These are phyloP conservation scores for Mylabris phalerata DNA, from an alignment of 1,140 invertebrate species.

Conservation along the genomic window DNA sequence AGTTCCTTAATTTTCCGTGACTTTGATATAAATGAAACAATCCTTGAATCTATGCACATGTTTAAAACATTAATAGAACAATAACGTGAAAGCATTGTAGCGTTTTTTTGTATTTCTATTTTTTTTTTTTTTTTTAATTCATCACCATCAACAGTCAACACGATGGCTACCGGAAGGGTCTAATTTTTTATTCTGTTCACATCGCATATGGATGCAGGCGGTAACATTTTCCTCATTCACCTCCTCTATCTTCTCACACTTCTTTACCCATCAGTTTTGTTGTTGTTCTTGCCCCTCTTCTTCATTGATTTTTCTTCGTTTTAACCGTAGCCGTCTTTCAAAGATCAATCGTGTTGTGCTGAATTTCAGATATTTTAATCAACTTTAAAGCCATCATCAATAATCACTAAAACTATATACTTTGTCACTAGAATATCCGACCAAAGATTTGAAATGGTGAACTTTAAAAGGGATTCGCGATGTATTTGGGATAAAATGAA, in stretches of 20 bases:
- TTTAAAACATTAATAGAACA: conserved; percentile 16
- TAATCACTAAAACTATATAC: conserved; percentile 13
- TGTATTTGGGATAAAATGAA: conserved; percentile 1
- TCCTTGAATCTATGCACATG: conserved; percentile 1
- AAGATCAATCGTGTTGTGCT: conserved; percentile 2
- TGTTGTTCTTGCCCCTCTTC: neutral
- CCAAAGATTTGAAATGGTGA: too few relatives aligned
- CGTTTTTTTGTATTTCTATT: neutral
- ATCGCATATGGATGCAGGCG: conserved; percentile 23
- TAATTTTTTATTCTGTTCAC: conserved; percentile 23
- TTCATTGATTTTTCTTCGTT: conserved; percentile 13
- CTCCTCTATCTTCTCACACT: neutral
- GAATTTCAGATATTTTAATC: conserved; percentile 11
- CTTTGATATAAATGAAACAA: neutral
- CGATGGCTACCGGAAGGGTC: conserved; percentile 21
- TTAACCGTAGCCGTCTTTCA: conserved; percentile 9
- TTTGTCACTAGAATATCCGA: conserved; percentile 1
- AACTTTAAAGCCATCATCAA: conserved; percentile 6
- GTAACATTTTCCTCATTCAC: conserved; percentile 9
- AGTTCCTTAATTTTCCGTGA: neutral
- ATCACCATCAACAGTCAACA: conserved; percentile 19
- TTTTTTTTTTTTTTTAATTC: conserved; percentile 18
- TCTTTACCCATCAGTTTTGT: neutral
- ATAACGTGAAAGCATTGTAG: conserved; percentile 11
- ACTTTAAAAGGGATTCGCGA: too few relatives aligned